These are phyloP conservation scores for Peromyscus leucopus DNA, from an alignment of 2,113 vertebrate genomes.

Conservation along the genomic window DNA sequence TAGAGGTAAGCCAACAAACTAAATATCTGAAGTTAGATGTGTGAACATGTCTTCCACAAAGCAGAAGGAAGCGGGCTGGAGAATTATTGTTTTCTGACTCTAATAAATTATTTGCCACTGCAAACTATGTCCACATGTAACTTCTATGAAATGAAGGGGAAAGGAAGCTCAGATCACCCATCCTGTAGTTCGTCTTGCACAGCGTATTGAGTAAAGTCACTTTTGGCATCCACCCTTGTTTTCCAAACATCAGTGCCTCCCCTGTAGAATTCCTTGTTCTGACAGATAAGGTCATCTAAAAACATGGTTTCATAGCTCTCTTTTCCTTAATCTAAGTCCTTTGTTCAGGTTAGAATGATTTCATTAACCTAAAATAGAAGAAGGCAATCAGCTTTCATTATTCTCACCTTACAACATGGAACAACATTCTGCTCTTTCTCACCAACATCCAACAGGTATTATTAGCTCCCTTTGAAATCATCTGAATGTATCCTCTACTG, in stretches of 20 bases:
- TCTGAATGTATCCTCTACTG: constrained; percentile 27
- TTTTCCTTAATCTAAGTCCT: constrained; percentile 22
- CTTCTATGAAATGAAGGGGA: constrained; percentile 56
- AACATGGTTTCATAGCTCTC: background rate
- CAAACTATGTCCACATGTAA: background rate
- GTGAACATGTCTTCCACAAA: background rate
- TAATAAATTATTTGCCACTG: constrained; percentile 13
- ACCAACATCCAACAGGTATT: background rate
- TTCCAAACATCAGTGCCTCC: background rate
- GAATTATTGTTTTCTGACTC: background rate
- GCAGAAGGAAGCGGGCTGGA: background rate
- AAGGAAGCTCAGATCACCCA: background rate
- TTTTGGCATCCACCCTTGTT: background rate
- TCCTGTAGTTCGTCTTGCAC: background rate
- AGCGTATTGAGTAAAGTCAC: background rate
- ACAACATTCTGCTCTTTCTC: background rate
- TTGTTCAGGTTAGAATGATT: constrained; percentile 15
- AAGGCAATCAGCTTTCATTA: constrained; percentile 10
- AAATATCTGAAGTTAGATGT: background rate
- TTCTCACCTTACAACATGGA: background rate
- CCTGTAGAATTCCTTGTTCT: constrained; percentile 20
- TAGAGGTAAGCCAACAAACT: background rate
- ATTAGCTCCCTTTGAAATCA: constrained; percentile 18
- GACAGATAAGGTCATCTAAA: background rate
- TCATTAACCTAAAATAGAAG: background rate